Base-by-base conservation (phyloP, 2,113 vertebrate genomes). In the Carettochelys insculpta region DNA sequence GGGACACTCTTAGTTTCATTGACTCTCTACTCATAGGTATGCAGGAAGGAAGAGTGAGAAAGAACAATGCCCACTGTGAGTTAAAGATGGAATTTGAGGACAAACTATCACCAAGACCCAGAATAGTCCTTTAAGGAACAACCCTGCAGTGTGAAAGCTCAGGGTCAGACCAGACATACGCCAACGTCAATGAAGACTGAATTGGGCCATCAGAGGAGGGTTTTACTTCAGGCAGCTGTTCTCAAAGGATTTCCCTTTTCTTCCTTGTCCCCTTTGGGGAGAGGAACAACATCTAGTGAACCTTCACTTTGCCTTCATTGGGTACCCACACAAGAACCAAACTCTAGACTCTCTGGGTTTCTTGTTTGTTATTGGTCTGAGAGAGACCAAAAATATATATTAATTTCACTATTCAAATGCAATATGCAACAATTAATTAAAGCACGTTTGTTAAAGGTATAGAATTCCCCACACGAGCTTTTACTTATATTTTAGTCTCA, bases 1-100 rank as follows among this genome's bases (percentile, higher is more conserved):
- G 76, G 93, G 92, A 92, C 92, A 85, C 92, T 95, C 93, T 96
- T 90, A 95, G 89, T 89, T 93, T 90, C 92, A 85, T 5, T 89
- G 93, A 96, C 92, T 88, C 87, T 87, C 87, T 92, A 92, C 94
- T 97, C 92, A 92, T 88, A 93, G 92, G 65, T 56, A 76, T 73
- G 61, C 83, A 83, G 25, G 12, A 27, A 27, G 43, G 71, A 45
- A 13, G 43, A 38, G 6, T 14, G 71, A 75, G 76, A 82, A 92
- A 85, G 47, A 83, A 88, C 78, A 71, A 92, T 90, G 90, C 92
- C 81, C 0, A 2, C 54, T 47, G 90, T 6, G 45, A 45, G 52
- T 85, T 92, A 80, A 92, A 82, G 53, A 77, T 1, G 16, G 77
- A 47, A 85, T 89, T 5, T 93, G 77, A 92, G 83, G 58, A 91